Conservation (phyloP, 2,797 vertebrate species). For the Chlorospingus semifuscus region DNA sequence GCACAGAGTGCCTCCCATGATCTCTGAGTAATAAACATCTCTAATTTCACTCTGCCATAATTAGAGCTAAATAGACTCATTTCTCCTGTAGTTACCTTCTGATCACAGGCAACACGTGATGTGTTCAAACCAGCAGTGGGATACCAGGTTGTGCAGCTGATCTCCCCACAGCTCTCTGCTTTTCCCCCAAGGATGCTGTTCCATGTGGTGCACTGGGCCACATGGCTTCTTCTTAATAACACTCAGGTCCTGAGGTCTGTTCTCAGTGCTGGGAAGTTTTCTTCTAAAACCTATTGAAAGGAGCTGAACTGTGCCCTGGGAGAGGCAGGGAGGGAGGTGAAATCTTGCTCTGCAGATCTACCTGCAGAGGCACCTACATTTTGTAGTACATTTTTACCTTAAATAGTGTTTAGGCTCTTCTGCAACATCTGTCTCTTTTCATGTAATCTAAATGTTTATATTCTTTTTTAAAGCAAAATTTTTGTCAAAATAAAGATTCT, state of each 20-base stretch:
- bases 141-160: neutral
- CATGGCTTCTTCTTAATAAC: neutral
- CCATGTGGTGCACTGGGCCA: neutral
- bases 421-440: neutral
- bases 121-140: neutral
- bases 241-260: neutral
- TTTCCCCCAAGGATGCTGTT: neutral
- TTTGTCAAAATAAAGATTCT: constrained; percentile 11
- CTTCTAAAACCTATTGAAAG: neutral
- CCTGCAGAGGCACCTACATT: neutral
- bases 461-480: neutral
- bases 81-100: neutral
- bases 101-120: neutral
- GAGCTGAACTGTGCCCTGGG: neutral
- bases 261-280: neutral
- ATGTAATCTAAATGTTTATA: neutral
- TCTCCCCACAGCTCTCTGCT: neutral
- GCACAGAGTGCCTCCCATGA: neutral
- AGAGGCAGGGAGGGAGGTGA: neutral
- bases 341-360: neutral
- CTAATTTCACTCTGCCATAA: neutral
- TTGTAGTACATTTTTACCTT: neutral
- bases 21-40: neutral
- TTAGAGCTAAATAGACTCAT: neutral
- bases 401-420: neutral